phyloP scores from a whole-genome alignment of 2,888 invertebrate genomes.

The Odontocerum albicorne region DNA sequence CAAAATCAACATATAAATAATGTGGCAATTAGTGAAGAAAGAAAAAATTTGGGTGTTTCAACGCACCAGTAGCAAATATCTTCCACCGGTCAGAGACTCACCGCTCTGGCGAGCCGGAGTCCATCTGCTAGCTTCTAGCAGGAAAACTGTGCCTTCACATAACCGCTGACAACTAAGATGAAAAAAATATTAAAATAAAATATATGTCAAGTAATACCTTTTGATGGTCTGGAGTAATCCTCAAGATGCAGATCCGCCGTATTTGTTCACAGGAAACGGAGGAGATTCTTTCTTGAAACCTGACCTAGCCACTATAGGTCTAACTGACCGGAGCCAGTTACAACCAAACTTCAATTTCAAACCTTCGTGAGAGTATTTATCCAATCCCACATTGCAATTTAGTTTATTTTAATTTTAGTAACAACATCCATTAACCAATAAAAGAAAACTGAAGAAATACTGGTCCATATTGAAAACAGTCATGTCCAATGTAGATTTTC shows the following conservation, averaged over 20 bases:
- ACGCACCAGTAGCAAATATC: slow-evolving; percentile 6
- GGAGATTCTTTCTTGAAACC: slow-evolving; percentile 59
- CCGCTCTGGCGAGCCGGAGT: slow-evolving; percentile 17
- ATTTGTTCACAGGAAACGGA: slow-evolving; percentile 34
- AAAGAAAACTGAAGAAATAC: too few species aligned
- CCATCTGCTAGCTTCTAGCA: slow-evolving; percentile 12
- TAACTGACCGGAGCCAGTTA: slow-evolving; percentile 60
- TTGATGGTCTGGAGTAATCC: slow-evolving; percentile 52
- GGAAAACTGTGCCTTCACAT: slow-evolving; percentile 33
- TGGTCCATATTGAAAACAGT: too few species aligned
- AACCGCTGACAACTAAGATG: slow-evolving; percentile 34
- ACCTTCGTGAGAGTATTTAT: too few species aligned
- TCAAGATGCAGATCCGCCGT: slow-evolving; percentile 52
- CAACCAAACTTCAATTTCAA: slow-evolving; percentile 29
- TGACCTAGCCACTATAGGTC: slow-evolving; percentile 61
- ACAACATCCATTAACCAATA: too few species aligned
- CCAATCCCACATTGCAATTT: too few species aligned
- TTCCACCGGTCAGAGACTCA: slow-evolving; percentile 15
- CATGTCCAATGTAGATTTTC: too few species aligned
- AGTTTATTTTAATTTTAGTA: too few species aligned
- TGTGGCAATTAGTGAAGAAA: slow-evolving; percentile 1
- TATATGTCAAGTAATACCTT: slow-evolving; percentile 60
- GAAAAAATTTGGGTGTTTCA: neutral
- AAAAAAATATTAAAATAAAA: slow-evolving; percentile 42
- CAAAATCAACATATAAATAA: too few species aligned